Base-by-base conservation (phyloP, 1,140 invertebrate species). In the Apocrypta bakeri region DNA sequence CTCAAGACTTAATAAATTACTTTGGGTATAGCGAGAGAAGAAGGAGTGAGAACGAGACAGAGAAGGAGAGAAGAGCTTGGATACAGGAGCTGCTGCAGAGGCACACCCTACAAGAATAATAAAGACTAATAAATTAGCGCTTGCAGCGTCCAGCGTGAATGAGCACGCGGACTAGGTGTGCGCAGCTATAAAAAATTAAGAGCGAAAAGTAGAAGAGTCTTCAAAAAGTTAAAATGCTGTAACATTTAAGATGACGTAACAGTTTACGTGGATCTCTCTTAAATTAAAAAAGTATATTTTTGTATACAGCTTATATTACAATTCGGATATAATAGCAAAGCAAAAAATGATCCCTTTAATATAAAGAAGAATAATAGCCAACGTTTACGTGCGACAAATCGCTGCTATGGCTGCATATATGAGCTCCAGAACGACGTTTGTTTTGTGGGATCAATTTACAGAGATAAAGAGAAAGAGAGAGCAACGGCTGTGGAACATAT, bases 1-100 rank as follows among this genome's bases (percentile, higher is more conserved):
- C 72, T 76, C 73, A 33, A 75, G 73, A 82, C 61, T 75, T 82
- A 82, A 82, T 82, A 82, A 82, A 82, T 82, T 82, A 82, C 81
- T 68, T 68, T 29, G 33, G 66, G 61, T 29, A 25, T 31, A 1
- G 71, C 33, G 48, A 25, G 37, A 73, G 29, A 81, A 74, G 42
- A 66, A 73, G 40, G 48, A 79, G 64, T 14, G 68, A 33, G 61
- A 68, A 37, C 48, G 48, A 56, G 48, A 56, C 14, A 56, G 48
- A n/a, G 6, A 37, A 56, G 48, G 6, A 72, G n/a, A 27, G 29
- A 68, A 68, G 29, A 68, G 29, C 9, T 2, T 24, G 64, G 29
- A 68, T 12, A 68, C 64, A 3, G 64, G 4, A 29, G 63, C n/a
- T 33, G 68, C 68, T 4, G 68, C 68, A 29, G 69, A 4, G 27